Conservation (phyloP, 2,113 vertebrate genomes). For the Halcyon malimbica region DNA sequence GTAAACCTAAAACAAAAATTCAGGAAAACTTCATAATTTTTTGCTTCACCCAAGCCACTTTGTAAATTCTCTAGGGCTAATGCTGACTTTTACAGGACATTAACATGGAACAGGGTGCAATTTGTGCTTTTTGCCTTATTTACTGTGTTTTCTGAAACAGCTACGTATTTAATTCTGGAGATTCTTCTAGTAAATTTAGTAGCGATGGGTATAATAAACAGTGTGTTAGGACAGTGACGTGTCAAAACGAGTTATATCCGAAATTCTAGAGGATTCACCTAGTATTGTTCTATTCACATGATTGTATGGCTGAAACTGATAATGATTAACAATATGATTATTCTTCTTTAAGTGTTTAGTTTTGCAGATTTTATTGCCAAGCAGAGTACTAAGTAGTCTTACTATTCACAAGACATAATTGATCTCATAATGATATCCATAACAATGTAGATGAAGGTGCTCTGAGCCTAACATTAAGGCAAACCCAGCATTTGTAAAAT, state of each 20-base stretch:
- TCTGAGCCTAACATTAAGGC: not conserved
- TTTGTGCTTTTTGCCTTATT: not conserved
- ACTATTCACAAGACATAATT: not conserved
- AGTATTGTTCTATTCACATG: not conserved
- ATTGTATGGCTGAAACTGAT: not conserved
- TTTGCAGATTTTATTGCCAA: not conserved
- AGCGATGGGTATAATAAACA: not conserved
- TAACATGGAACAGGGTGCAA: not conserved
- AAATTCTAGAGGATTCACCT: not conserved
- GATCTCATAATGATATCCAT: not conserved
- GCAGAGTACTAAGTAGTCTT: not conserved
- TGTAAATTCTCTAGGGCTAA: not conserved
- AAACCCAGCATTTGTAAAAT: not conserved
- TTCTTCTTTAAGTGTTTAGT: not conserved
- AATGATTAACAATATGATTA: not conserved
- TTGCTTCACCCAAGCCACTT: not conserved
- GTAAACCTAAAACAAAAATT: not conserved
- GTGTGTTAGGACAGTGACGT: not conserved
- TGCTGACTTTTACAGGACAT: not conserved
- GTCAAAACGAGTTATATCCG: not conserved
- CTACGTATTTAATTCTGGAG: not conserved
- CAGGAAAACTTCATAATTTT: not conserved
- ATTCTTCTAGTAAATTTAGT: not conserved
- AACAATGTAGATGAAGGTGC: not conserved
- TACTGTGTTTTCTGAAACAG: not conserved